Base-by-base conservation (phyloP, 2,113 vertebrate genomes). In the Heliornis fulica region DNA sequence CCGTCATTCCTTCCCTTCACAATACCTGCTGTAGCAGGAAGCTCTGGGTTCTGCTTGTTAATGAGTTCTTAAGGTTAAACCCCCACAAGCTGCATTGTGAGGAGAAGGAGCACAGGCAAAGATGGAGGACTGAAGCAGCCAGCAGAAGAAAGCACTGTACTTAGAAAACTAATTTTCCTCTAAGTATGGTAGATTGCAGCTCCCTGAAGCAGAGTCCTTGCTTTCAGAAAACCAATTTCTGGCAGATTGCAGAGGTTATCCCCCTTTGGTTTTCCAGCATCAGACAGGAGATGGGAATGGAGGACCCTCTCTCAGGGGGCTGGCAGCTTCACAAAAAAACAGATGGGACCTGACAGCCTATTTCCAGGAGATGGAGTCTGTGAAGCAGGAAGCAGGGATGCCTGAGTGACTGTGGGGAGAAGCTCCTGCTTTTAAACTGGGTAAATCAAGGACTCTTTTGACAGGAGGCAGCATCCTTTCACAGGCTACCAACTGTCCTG, bases 321-420 rank as follows among this genome's bases (percentile, higher is more conserved):
- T 86, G 59, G 93, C 97, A 97, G 96, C 95, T 96, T 96, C 97
- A 88, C 94, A 96, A 94, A 94, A 93, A 97, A 96, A 8, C 98
- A 98, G 97, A 98, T 98, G 98, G 97, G 92, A 98, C 88, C 96
- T 98, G 98, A 98, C 98, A 98, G 97, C 96, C 94, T 97, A 96
- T 98, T 98, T 98, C 93, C 96, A 96, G 93, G 96, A 97, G 95
- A 94, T 13, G 25, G 95, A 96, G 91, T 79, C 97, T 97, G 64
- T 94, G 97, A 97, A 97, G 97, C 97, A 97, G 94, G 97, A 97
- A 96, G 89, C 82, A 87, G 89, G 77, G 74, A 96, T 93, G 95
- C 84, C 92, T 97, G 94, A 95, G 78, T 12, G 50, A 90, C 94
- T 91, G 25, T 89, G 36, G 82, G 93, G 86, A 96, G 93, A 94